Conservation (phyloP, 37 sponge, comb jelly and placozoan genomes). For the Crambe crambe region DNA sequence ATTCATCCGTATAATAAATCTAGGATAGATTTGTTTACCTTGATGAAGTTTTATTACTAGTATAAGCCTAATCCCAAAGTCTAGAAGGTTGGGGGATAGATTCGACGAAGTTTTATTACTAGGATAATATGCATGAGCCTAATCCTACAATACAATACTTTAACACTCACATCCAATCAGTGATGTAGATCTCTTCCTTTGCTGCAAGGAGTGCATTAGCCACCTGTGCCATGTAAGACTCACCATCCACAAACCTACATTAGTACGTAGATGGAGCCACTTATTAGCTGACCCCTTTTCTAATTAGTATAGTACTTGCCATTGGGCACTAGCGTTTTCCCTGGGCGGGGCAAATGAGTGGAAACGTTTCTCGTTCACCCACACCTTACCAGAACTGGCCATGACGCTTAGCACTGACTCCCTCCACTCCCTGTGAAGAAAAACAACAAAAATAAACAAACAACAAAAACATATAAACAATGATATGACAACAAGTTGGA, state of each 20-base stretch:
- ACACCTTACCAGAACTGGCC: slow-evolving; percentile 32
- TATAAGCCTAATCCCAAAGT: too few relatives aligned
- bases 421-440: slow-evolving; percentile 43
- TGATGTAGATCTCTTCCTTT: slow-evolving; percentile 63
- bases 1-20: too few relatives aligned
- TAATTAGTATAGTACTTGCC: too few relatives aligned
- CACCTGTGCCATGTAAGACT: slow-evolving; percentile 43
- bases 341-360: slow-evolving; percentile 62
- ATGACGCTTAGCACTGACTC: slow-evolving; percentile 6
- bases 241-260: slow-evolving; percentile 68
- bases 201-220: slow-evolving; percentile 59
- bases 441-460: background rate
- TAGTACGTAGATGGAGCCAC: background rate
- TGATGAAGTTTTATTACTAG: too few relatives aligned
- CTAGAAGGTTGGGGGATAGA: too few relatives aligned
- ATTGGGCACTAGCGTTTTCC: slow-evolving; percentile 5
- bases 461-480: background rate
- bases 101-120: too few relatives aligned
- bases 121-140: too few relatives aligned
- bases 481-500: too few relatives aligned
- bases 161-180: slow-evolving; percentile 60
- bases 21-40: too few relatives aligned
- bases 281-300: too few relatives aligned
- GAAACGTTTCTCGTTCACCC: slow-evolving; percentile 39
- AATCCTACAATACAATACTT: too few relatives aligned